Base-by-base conservation (phyloP, 1,140 invertebrate genomes). In the Chironomus striatipennis region DNA sequence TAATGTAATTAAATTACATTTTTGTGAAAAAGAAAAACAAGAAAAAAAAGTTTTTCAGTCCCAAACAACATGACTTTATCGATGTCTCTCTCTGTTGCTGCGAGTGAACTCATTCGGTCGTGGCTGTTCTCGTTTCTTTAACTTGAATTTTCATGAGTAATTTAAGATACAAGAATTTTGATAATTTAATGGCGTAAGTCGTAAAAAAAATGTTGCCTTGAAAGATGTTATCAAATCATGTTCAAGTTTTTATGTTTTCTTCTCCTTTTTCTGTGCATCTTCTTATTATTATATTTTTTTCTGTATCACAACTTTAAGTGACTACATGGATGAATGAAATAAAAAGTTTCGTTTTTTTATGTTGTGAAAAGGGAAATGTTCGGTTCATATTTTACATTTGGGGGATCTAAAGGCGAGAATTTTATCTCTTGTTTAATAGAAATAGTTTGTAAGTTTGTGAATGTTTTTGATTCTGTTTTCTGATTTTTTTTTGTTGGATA, bases 121-220 rank as follows among this genome's bases (percentile, higher is more conserved):
- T 57, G 47, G 47, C 12, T 57, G 12, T 12, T 47, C 47, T 57
- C 47, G n/a, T 57, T 57, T 15, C 10, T 34, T 34, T 34, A 34
- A 34, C 47, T n/a, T 57, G 47, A 15, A 57, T 57, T 34, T 57
- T 57, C 47, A 57, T 57, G 47, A 57, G 47, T 57, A 57, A 57
- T 57, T 57, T 57, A 57, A 57, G 47, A 57, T 57, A 57, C 47
- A 57, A 57, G 47, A 57, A n/a, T n/a, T 57, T 57, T 57, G 47
- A 57, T 57, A 57, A 57, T 57, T 57, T 57, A 57, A 57, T 57
- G 15, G 47, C 47, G 12, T 15, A 57, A 15, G 47, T 57, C 47
- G 47, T 57, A 57, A 57, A 57, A 57, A 12, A 57, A 57, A 12
- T 34, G 24, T 57, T 57, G 47, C 12, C 12, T 57, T n/a, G 47